Percentiles rank a stretch among this genome's conserved stretches.
Conservation (phyloP, 1,140 invertebrate species). For the Sycophila sp. region DNA sequence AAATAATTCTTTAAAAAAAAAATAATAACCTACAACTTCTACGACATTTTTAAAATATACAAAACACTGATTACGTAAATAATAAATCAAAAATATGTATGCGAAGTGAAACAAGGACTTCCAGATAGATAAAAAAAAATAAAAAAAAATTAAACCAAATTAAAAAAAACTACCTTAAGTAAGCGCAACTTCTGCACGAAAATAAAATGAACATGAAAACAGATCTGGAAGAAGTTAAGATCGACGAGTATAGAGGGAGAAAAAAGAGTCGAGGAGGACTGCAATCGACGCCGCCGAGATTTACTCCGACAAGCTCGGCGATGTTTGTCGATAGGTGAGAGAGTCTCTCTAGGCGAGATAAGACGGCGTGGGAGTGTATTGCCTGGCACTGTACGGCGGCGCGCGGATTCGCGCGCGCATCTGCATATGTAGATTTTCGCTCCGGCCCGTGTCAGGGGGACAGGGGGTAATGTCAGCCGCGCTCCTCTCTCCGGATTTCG, state of each 20-base stretch:
- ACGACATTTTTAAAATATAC: too few relatives aligned
- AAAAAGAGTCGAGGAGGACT: background rate
- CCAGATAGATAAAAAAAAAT: too few relatives aligned
- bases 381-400: background rate
- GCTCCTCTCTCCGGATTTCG: slow-evolving; percentile 4
- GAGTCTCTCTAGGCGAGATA: background rate
- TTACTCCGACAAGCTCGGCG: slow-evolving; percentile 47
- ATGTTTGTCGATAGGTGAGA: slow-evolving; percentile 46
- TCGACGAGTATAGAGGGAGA: background rate
- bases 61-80: too few relatives aligned
- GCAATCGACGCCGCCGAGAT: slow-evolving; percentile 29
- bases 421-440: slow-evolving; percentile 33
- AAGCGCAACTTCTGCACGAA: too few relatives aligned
- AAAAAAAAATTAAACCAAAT: too few relatives aligned
- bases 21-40: too few relatives aligned
- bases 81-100: too few relatives aligned
- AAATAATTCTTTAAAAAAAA: too few relatives aligned
- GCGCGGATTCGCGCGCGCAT: slow-evolving; percentile 22
- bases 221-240: background rate
- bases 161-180: background rate
- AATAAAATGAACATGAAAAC: too few relatives aligned
- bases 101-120: too few relatives aligned
- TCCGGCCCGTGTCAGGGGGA: too few relatives aligned
- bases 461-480: slow-evolving; percentile 15
- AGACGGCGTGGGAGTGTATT: background rate